Evolutionary conservation across 2,113 vertebrate species (phyloP), one percentile per base, ranked within the genome.

Genomic region (Xenotilapia flavipinnis): DNA sequence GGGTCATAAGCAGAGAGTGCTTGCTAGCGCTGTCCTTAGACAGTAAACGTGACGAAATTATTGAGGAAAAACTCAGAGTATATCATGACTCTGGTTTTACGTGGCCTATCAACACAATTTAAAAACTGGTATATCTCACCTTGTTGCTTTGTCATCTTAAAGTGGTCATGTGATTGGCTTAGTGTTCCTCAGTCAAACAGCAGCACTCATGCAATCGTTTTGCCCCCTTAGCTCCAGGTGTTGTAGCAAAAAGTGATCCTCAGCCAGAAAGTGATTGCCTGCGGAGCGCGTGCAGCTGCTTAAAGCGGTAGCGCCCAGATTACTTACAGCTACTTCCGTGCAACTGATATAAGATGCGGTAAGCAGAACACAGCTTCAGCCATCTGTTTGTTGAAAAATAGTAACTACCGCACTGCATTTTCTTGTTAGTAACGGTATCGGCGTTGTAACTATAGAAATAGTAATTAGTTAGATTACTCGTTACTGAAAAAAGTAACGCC

Each of bases 241-340:
- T 56, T 56, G 54, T 26, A 5, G 12, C 6, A 51, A 51, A 51
- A n/a, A n/a, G 49, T 51, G 49, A 51, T 51, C 3, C 4, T 51
- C 0, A 3, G 17, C 3, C 17, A 26, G 54, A 7, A 56, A 56
- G 12, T 26, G 54, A 56, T 56, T 8, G 23, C 54, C 23, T 0
- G 3, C 2, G 0, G 23, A 26, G 12, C 3, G 6, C 3, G 2
- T 1, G 1, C 23, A 56, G 54, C 54, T 26, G 12, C 13, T 56
- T 15, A 56, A 28, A 56, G 13, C 23, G 9, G 55, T 28, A 15
- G 23, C 7, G 1, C 13, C 55, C 55, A 58, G 55, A 28, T 5
- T 5, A 28, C 55, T 15, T 58, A 28, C 23, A 58, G 23, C 23
- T 58, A 5, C 23, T 58, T 28, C 23, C 4, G 0, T 58, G 13